Percentiles rank a stretch among this genome's conserved stretches.
These are phyloP conservation scores for Octodonta nipae DNA, from an alignment of 2,888 invertebrate species.

Conservation along the genomic window DNA sequence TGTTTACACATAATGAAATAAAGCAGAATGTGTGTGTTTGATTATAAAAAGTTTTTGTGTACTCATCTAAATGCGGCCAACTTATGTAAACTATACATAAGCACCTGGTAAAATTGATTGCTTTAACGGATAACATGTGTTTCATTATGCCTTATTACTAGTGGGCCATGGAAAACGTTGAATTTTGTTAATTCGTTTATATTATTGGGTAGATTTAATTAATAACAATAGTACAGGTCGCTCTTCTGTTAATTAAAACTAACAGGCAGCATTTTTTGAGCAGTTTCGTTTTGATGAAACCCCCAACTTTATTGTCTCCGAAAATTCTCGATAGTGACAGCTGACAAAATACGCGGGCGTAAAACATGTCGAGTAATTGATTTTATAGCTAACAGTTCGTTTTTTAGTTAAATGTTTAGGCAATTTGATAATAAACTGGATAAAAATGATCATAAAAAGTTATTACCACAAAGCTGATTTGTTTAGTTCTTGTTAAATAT, in stretches of 20 bases:
- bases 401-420: neutral
- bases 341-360: neutral
- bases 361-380: slow-evolving; percentile 1
- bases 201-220: too few relatives aligned
- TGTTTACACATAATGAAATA: too few relatives aligned
- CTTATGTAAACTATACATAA: too few relatives aligned
- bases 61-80: too few relatives aligned
- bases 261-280: neutral
- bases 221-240: too few relatives aligned
- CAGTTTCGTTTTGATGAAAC: slow-evolving; percentile 1
- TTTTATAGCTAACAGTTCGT: neutral
- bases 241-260: neutral
- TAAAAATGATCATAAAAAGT: neutral
- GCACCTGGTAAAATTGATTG: too few relatives aligned
- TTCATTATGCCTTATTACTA: too few relatives aligned
- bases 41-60: too few relatives aligned
- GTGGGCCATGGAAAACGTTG: too few relatives aligned
- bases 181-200: too few relatives aligned
- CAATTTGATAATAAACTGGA: neutral
- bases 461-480: neutral
- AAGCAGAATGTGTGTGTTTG: too few relatives aligned
- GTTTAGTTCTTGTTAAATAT: neutral
- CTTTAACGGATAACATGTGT: too few relatives aligned
- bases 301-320: neutral
- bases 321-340: neutral